These are phyloP conservation scores for Nothura maculosa DNA, from an alignment of 2,797 vertebrate species.

Conservation along the genomic window DNA sequence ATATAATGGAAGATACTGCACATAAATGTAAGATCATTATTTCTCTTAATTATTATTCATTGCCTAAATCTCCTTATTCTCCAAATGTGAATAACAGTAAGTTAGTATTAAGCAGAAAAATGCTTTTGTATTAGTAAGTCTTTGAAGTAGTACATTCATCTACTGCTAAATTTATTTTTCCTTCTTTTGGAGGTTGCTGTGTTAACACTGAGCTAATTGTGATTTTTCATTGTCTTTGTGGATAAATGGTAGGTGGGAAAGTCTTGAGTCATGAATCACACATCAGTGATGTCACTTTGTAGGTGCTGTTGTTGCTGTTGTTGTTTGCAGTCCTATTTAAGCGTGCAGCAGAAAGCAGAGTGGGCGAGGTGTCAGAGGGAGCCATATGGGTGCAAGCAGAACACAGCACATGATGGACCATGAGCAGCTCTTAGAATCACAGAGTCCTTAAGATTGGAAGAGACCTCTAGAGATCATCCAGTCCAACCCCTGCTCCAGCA, in stretches of 20 bases:
- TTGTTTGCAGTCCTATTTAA: background rate
- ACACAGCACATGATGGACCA: accelerated
- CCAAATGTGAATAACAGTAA: background rate
- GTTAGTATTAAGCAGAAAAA: background rate
- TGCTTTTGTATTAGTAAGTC: background rate
- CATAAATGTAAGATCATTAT: background rate
- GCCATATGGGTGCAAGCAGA: background rate
- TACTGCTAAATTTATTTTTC: background rate
- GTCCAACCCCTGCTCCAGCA: no score
- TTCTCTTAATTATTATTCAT: background rate
- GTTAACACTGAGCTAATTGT: background rate
- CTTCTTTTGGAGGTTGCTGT: background rate
- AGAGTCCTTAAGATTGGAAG: no score
- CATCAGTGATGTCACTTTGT: background rate
- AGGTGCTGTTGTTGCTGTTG: background rate
- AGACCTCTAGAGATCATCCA: no score
- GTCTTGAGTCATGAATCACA: accelerated
- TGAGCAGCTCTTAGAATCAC: background rate
- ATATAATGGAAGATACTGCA: background rate
- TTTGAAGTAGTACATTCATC: background rate
- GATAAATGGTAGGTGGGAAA: background rate
- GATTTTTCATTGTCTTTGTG: accelerated
- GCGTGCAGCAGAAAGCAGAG: background rate
- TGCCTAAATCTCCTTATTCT: background rate
- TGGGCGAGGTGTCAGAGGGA: background rate